phyloP scores from a whole-genome alignment of 2,888 invertebrate species.

The Corbicula japonica region DNA sequence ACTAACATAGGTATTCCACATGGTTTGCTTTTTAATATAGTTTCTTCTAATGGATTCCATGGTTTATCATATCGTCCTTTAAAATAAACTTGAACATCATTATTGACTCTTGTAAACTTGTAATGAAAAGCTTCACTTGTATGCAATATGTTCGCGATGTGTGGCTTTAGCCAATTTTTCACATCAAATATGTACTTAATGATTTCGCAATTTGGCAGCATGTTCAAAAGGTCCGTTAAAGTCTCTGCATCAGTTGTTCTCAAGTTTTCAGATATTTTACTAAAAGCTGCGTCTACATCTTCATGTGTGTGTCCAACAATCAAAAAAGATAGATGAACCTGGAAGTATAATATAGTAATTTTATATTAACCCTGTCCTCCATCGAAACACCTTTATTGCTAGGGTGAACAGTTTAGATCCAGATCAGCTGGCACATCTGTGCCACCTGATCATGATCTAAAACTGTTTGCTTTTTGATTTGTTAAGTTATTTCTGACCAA shows the following conservation, averaged over 20 bases:
- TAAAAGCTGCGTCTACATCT: slow-evolving; percentile 1
- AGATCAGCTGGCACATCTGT: too few relatives aligned
- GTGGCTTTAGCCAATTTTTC: not conserved
- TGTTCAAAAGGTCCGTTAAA: not conserved
- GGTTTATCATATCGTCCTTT: not conserved
- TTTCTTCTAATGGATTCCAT: not conserved
- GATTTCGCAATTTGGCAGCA: not conserved
- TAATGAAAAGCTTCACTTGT: not conserved
- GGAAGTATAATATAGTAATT: too few relatives aligned
- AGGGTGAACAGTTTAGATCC: too few relatives aligned
- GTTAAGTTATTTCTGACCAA: too few relatives aligned
- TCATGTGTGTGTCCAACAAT: slow-evolving; percentile 1
- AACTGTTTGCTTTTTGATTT: too few relatives aligned
- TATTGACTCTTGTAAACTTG: not conserved
- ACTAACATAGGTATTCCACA: not conserved
- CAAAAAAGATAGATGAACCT: too few relatives aligned
- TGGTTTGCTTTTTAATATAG: not conserved
- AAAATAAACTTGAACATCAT: not conserved
- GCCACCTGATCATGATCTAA: too few relatives aligned
- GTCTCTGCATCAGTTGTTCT: not conserved
- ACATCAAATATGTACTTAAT: not conserved
- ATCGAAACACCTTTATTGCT: too few relatives aligned
- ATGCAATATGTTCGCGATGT: not conserved
- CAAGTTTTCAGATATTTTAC: not conserved
- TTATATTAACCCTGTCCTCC: too few relatives aligned